phyloP scores from a whole-genome alignment of 2,113 vertebrate genomes.

The Sterna hirundo region DNA sequence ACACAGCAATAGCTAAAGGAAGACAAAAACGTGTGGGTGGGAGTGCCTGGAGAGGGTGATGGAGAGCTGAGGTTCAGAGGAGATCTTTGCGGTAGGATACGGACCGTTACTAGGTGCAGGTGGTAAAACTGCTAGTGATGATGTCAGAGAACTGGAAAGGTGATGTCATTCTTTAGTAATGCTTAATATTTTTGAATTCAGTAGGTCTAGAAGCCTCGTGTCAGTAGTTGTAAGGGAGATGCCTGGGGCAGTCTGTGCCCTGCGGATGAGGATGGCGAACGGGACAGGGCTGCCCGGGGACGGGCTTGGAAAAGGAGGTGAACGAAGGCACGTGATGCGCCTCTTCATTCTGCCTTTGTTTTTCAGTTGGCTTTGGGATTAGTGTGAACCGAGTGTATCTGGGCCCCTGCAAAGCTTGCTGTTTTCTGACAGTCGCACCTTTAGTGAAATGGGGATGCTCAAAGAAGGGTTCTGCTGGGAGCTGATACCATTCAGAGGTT shows the following conservation, averaged over 20 bases:
- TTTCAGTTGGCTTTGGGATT: neutral
- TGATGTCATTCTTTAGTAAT: neutral
- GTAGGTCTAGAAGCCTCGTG: neutral
- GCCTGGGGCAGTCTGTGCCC: neutral
- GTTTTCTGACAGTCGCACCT: fast-evolving
- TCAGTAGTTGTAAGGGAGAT: neutral
- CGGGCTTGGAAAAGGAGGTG: neutral
- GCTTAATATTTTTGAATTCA: neutral
- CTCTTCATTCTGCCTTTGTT: neutral
- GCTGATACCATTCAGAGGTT: neutral
- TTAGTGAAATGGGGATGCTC: neutral
- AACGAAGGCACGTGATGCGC: neutral
- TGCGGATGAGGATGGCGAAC: neutral
- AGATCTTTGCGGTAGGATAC: neutral
- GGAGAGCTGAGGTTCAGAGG: neutral
- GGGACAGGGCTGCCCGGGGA: fast-evolving
- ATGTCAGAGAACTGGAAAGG: neutral
- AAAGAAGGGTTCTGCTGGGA: neutral
- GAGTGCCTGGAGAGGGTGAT: neutral
- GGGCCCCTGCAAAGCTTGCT: neutral
- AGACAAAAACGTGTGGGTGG: neutral
- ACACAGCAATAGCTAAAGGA: neutral
- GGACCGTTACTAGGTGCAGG: neutral
- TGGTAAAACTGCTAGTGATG: neutral
- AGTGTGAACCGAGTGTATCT: neutral